phyloP scores from a whole-genome alignment of 1,140 invertebrate genomes.

The Babylonia areolata region DNA sequence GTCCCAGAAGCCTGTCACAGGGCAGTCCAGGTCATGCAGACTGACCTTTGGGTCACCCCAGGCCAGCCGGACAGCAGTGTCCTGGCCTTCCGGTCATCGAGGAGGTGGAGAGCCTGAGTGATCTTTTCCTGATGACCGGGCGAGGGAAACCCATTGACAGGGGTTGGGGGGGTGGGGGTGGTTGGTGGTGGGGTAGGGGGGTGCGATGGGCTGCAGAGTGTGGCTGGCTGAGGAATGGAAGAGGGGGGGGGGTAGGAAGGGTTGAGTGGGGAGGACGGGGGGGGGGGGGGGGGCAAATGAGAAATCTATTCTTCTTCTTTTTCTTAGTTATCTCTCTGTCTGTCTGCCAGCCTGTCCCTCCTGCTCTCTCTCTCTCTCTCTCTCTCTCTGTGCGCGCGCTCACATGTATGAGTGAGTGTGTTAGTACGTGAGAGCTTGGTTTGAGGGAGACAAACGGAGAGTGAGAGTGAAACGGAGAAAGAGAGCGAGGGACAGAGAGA shows the following conservation, averaged over 20 bases:
- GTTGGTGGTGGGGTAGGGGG: too few relatives aligned
- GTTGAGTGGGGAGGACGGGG: too few relatives aligned
- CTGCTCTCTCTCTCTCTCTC: constrained; percentile 32
- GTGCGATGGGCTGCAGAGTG: too few relatives aligned
- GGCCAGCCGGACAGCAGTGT: neutral
- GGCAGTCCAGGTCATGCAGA: neutral
- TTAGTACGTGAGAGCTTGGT: neutral
- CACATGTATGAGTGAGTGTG: too few relatives aligned
- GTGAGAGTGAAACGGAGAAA: too few relatives aligned
- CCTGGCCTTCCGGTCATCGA: neutral
- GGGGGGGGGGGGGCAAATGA: too few relatives aligned
- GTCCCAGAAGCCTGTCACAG: neutral
- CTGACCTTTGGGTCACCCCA: neutral
- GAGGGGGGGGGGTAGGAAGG: too few relatives aligned
- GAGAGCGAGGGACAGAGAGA: too few relatives aligned
- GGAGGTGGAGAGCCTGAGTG: neutral
- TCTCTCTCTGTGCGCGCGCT: neutral
- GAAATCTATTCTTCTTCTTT: neutral
- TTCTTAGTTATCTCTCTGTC: constrained; percentile 13
- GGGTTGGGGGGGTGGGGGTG: too few relatives aligned
- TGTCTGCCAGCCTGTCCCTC: constrained; percentile 22
- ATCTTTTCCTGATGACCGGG: neutral
- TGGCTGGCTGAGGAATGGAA: too few relatives aligned
- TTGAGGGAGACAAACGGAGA: neutral
- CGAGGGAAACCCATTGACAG: neutral